Evolutionary conservation across 2,797 vertebrate species (phyloP).

Genomic region (Arrhamphus sclerolepis): DNA sequence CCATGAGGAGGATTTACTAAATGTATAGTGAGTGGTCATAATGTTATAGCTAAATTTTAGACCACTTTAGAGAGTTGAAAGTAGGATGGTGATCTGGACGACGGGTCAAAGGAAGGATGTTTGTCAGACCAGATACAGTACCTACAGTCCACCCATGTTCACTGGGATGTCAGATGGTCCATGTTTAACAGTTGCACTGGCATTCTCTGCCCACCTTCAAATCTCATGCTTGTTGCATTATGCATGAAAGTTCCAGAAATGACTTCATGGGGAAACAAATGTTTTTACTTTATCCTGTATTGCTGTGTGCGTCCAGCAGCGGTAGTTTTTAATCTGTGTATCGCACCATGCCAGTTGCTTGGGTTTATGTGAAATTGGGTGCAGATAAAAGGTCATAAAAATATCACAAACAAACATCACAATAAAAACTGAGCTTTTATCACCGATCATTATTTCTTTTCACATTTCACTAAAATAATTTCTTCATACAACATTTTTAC

Average conservation of each 20-base stretch:
- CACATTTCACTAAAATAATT: no score
- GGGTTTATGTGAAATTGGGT: conserved; percentile 35
- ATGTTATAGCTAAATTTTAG: not conserved
- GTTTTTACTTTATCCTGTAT: conserved; percentile 32
- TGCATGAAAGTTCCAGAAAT: conserved; percentile 46
- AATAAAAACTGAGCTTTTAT: conserved; percentile 30
- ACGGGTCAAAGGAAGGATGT: conserved; percentile 35
- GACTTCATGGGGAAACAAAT: conserved; percentile 10
- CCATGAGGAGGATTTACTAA: no score
- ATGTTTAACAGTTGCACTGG: conserved; percentile 62
- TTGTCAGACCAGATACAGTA: conserved; percentile 56
- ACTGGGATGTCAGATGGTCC: conserved; percentile 59
- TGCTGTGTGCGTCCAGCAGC: conserved; percentile 26
- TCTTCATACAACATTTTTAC: no score
- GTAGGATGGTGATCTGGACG: conserved; percentile 31
- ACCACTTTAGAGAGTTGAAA: conserved; percentile 18
- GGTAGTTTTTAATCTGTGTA: conserved; percentile 27
- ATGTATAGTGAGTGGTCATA: no score
- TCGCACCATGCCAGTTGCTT: conserved; percentile 26
- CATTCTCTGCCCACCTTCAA: conserved; percentile 25
- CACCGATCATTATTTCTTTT: conserved; percentile 20
- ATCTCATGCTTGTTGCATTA: conserved; percentile 45
- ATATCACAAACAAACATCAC: conserved; percentile 12
- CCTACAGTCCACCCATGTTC: conserved; percentile 62
- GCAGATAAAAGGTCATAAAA: conserved; percentile 34